Conservation (phyloP, 2,797 vertebrate genomes). For the Uromys caudimaculatus region DNA sequence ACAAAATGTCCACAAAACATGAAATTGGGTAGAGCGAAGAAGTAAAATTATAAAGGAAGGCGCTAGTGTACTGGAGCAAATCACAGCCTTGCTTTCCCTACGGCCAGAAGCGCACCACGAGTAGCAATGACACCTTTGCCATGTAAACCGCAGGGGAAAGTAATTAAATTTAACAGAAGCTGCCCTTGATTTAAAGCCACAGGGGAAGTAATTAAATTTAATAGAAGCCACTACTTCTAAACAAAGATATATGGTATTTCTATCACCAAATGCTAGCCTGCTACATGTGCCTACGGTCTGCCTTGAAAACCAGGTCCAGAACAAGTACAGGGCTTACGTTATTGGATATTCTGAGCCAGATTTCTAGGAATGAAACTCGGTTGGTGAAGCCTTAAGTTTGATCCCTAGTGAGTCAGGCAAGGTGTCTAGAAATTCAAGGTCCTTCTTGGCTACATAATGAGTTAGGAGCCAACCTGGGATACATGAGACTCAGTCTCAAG, state of each 20-base stretch:
- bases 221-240: conserved; percentile 81
- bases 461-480: not conserved
- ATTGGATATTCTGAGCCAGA: not conserved
- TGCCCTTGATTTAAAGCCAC: conserved; percentile 84
- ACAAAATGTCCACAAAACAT: conserved; percentile 62
- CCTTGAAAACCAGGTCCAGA: conserved; percentile 38
- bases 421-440: not conserved
- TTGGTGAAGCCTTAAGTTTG: not conserved
- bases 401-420: not conserved
- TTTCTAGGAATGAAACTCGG: not conserved
- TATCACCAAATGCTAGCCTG: conserved; percentile 69
- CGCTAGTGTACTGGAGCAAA: conserved; percentile 12
- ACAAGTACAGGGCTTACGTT: not conserved
- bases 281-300: conserved; percentile 19
- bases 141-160: conserved; percentile 81
- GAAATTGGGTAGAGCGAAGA: conserved; percentile 37
- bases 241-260: conserved; percentile 83
- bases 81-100: conserved; percentile 40
- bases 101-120: conserved; percentile 64
- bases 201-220: conserved; percentile 84
- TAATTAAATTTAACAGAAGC: conserved; percentile 84
- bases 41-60: conserved; percentile 17
- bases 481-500: not conserved
- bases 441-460: not conserved
- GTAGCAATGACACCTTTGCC: conserved; percentile 80